Conservation (phyloP, 2,113 vertebrate species). For the Cygnus atratus region DNA sequence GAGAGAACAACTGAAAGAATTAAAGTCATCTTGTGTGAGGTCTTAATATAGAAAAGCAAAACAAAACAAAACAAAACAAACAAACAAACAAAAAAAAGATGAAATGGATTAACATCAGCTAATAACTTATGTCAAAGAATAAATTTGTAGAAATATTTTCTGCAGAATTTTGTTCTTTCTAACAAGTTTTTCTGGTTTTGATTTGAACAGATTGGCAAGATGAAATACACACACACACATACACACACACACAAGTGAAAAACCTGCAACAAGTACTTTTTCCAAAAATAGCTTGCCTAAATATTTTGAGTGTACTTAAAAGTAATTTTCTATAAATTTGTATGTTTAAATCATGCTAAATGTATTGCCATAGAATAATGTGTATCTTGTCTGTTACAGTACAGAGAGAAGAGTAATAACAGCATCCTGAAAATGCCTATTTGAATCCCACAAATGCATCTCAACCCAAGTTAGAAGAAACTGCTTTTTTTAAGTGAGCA, state of each 20-base stretch:
- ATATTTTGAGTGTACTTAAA: neutral
- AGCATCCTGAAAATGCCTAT: neutral
- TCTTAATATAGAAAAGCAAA: neutral
- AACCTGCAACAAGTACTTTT: neutral
- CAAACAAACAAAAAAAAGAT: neutral
- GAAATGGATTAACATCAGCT: neutral
- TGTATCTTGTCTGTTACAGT: neutral
- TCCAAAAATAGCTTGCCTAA: neutral
- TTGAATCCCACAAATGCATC: neutral
- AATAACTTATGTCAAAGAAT: neutral
- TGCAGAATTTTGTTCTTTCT: neutral
- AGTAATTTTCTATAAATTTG: neutral
- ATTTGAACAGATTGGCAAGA: neutral
- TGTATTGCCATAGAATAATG: neutral
- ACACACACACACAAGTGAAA: neutral
- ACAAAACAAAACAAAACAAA: neutral
- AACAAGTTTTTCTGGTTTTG: neutral
- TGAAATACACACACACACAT: neutral
- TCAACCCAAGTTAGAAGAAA: neutral
- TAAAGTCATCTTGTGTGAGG: accelerated
- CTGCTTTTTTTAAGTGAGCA: neutral
- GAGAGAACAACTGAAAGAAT: neutral
- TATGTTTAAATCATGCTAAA: neutral
- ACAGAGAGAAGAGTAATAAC: neutral
- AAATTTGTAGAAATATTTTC: neutral